Conservation (phyloP, 2,113 vertebrate species). For the Cryptoleucopteryx plumbea region DNA sequence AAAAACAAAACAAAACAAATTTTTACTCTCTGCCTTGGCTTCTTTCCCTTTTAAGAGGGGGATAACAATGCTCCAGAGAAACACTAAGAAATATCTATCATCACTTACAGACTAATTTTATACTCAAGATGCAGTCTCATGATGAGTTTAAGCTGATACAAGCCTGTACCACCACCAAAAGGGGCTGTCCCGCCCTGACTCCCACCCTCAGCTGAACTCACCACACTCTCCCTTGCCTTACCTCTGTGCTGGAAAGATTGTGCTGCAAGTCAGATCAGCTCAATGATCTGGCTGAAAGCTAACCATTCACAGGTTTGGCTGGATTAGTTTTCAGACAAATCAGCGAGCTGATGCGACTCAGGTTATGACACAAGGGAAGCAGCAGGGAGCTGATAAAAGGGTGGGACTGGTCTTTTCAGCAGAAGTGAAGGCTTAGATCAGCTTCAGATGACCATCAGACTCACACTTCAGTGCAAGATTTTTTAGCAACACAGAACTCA, state of each 20-base stretch:
- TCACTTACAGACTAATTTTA: not conserved
- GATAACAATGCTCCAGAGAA: not conserved
- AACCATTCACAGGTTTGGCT: not conserved
- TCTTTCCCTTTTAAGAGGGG: not conserved
- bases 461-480: not conserved
- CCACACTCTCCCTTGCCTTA: not conserved
- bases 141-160: not conserved
- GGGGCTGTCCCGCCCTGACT: not conserved
- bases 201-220: not conserved
- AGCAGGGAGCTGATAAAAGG: not conserved
- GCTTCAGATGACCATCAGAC: not conserved
- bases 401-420: not conserved
- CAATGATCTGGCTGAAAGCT: not conserved
- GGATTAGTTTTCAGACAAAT: not conserved
- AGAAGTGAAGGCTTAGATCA: not conserved
- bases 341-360: not conserved
- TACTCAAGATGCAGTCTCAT: not conserved
- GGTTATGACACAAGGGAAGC: not conserved
- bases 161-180: not conserved
- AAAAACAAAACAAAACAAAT: not conserved
- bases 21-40: not conserved
- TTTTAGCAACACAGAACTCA: not conserved
- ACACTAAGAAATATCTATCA: not conserved
- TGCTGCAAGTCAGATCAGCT: not conserved
- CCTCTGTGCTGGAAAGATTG: not conserved